Conservation (phyloP, 2,113 vertebrate genomes). For the rabbit (Oryctolagus cuniculus) region DNA sequence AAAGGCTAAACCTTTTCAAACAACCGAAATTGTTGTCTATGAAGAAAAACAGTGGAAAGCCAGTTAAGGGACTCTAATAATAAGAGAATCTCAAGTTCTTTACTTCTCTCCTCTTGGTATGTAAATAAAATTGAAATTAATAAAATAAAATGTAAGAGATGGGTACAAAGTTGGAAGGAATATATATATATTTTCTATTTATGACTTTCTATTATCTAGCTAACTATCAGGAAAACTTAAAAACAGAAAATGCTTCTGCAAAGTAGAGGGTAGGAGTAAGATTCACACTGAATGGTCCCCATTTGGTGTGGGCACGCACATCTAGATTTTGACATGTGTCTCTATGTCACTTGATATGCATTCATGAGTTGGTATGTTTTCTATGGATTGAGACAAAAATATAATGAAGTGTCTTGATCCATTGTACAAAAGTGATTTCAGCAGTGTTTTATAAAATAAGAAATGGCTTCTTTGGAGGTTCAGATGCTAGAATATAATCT, state of each 20-base stretch:
- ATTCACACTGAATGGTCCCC: neutral
- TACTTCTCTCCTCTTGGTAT: neutral
- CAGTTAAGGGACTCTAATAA: neutral
- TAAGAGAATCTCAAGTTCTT: neutral
- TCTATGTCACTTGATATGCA: neutral
- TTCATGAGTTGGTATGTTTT: neutral
- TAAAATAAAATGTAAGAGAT: neutral
- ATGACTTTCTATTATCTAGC: neutral
- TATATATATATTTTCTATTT: neutral
- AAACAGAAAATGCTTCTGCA: neutral
- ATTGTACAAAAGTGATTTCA: neutral
- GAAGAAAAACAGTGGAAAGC: neutral
- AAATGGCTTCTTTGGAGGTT: neutral
- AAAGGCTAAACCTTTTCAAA: neutral
- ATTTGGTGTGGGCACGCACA: no score
- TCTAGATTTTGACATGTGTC: neutral
- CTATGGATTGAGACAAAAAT: neutral
- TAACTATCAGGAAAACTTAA: neutral
- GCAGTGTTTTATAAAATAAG: neutral
- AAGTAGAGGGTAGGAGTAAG: neutral
- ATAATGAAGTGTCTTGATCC: neutral
- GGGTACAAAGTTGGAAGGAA: neutral
- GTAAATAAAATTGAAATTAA: constrained; percentile 8
- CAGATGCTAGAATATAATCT: neutral
- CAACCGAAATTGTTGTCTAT: neutral